These are phyloP conservation scores for Microcebus tavaratra DNA, from an alignment of 2,113 vertebrate genomes.

Conservation along the genomic window DNA sequence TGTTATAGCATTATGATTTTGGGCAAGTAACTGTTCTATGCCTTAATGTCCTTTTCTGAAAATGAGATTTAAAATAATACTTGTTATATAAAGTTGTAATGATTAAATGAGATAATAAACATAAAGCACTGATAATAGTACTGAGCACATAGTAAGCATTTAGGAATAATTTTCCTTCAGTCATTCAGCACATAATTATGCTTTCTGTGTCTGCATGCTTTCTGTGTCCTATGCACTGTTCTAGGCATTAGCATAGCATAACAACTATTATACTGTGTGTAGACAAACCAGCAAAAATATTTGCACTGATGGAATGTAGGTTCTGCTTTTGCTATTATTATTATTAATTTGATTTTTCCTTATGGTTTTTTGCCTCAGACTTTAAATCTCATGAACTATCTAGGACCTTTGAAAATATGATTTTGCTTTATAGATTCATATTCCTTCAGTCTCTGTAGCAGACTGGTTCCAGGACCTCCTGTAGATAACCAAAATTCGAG, in stretches of 20 bases:
- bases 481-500: background rate
- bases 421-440: conserved; percentile 16
- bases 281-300: background rate
- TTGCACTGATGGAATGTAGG: background rate
- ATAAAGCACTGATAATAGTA: background rate
- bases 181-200: conserved; percentile 29
- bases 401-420: conserved; percentile 43
- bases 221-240: background rate
- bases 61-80: background rate
- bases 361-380: background rate
- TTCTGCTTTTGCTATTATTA: background rate
- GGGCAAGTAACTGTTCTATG: background rate
- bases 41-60: background rate
- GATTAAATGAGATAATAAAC: conserved; percentile 20
- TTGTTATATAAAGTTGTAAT: conserved; percentile 19
- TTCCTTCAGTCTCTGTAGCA: background rate
- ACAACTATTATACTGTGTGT: too few relatives aligned
- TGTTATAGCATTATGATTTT: background rate
- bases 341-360: background rate
- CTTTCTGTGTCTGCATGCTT: too few relatives aligned
- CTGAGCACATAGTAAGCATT: background rate
- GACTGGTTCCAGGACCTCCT: background rate
- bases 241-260: background rate
- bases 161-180: conserved; percentile 8
- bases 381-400: background rate